Evolutionary conservation across 2,888 invertebrate species (phyloP).

Genomic region (Noctua janthina): DNA sequence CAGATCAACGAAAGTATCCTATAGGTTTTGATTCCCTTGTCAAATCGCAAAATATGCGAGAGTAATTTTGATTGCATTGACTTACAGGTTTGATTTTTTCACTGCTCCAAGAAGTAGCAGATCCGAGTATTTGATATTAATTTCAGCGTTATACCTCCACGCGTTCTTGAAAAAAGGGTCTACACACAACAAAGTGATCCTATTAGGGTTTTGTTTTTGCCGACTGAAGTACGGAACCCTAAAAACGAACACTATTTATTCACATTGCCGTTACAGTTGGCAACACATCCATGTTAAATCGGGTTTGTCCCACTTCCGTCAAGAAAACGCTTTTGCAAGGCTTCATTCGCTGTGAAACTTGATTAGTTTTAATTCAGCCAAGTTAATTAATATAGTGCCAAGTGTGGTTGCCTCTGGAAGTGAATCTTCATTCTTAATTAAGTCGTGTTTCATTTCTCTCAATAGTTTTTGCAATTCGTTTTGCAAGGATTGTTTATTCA

Average conservation of each 20-base stretch:
- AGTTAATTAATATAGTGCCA: slow-evolving; percentile 53
- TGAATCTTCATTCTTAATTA: slow-evolving; percentile 36
- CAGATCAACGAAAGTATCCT: too few relatives aligned
- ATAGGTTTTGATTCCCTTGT: too few relatives aligned
- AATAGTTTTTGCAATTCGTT: slow-evolving; percentile 13
- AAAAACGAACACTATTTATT: background rate
- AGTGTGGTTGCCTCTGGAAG: slow-evolving; percentile 20
- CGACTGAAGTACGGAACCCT: too few relatives aligned
- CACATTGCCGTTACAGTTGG: slow-evolving; percentile 47
- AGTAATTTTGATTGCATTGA: too few relatives aligned
- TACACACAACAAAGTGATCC: too few relatives aligned
- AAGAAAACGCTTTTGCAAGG: slow-evolving; percentile 66
- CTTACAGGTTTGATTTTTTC: too few relatives aligned
- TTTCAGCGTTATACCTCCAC: too few relatives aligned
- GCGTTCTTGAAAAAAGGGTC: too few relatives aligned
- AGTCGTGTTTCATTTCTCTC: slow-evolving; percentile 31
- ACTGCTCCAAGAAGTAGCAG: too few relatives aligned
- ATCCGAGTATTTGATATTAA: too few relatives aligned
- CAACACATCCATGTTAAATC: slow-evolving; percentile 73
- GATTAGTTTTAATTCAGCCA: slow-evolving; percentile 56
- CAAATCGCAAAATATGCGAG: too few relatives aligned
- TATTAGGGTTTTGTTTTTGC: too few relatives aligned
- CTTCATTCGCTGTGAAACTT: slow-evolving; percentile 67
- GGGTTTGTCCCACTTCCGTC: slow-evolving; percentile 73
- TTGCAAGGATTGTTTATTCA: background rate